Percentiles rank a stretch among this genome's conserved stretches.
Evolutionary conservation across 1,140 invertebrate species (phyloP).

Genomic region (Centruroides sculpturatus): DNA sequence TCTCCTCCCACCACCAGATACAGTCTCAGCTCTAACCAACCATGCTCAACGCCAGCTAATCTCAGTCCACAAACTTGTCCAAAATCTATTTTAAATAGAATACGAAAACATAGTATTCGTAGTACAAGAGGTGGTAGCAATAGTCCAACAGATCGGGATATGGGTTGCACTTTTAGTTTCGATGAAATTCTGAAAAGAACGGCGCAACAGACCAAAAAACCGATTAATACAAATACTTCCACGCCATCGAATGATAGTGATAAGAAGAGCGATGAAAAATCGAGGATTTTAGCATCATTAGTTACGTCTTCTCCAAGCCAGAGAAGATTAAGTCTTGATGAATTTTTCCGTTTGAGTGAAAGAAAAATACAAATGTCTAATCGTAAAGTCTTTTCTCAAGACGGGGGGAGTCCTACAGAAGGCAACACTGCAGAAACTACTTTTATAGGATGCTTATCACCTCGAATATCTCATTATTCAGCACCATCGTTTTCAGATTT

Average conservation of each 20-base stretch:
- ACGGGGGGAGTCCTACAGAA: not conserved
- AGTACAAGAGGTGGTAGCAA: slow-evolving; percentile 1
- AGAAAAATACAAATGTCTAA: slow-evolving; percentile 6
- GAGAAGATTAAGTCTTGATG: slow-evolving; percentile 31
- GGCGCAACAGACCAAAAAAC: not conserved
- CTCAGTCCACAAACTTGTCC: slow-evolving; percentile 15
- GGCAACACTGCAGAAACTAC: slow-evolving; percentile 6
- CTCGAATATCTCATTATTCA: not conserved
- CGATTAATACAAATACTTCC: not conserved
- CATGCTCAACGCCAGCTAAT: slow-evolving; percentile 12
- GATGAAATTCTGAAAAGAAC: slow-evolving; percentile 53
- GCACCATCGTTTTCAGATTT: slow-evolving; percentile 12
- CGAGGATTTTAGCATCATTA: slow-evolving; percentile 47
- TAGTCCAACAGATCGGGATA: slow-evolving; percentile 7
- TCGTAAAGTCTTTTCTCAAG: slow-evolving; percentile 2
- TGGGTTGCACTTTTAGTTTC: slow-evolving; percentile 54
- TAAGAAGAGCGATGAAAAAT: slow-evolving; percentile 39
- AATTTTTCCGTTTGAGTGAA: slow-evolving; percentile 51
- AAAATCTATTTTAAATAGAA: slow-evolving; percentile 6
- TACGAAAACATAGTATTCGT: slow-evolving; percentile 11
- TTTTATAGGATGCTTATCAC: slow-evolving; percentile 6
- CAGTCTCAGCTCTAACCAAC: slow-evolving; percentile 15
- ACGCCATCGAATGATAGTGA: not conserved
- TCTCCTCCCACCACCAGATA: slow-evolving; percentile 17
- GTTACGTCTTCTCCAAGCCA: slow-evolving; percentile 34